Conservation (phyloP, 1,140 invertebrate genomes). For the Monochamus saltuarius region DNA sequence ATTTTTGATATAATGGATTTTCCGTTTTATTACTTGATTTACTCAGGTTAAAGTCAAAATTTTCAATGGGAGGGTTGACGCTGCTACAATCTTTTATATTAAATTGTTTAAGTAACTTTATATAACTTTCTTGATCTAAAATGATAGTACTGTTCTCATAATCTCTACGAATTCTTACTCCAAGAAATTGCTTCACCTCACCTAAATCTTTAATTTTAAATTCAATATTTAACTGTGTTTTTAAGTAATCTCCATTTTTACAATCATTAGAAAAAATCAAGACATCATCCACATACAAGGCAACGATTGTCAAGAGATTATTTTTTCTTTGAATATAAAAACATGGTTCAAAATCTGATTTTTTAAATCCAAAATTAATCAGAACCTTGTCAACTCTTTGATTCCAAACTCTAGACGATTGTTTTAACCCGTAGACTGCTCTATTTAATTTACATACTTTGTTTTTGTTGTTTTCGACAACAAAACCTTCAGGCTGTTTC, state of each 20-base stretch:
- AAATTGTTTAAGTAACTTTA: too few species aligned
- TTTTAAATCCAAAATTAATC: conserved; percentile 34
- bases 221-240: conserved; percentile 25
- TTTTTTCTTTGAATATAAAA: conserved; percentile 41
- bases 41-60: too few species aligned
- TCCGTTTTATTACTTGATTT: too few species aligned
- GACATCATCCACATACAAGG: conserved; percentile 50
- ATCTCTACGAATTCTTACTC: conserved; percentile 29
- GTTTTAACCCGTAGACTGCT: conserved; percentile 48
- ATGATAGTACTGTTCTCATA: too few species aligned
- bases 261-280: conserved; percentile 45
- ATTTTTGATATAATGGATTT: background rate
- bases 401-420: conserved; percentile 53
- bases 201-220: conserved; percentile 39
- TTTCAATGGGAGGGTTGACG: too few species aligned
- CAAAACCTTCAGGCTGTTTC: conserved; percentile 37
- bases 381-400: conserved; percentile 47
- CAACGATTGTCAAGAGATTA: conserved; percentile 33
- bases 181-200: conserved; percentile 28
- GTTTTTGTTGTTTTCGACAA: conserved; percentile 32
- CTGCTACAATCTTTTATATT: too few species aligned
- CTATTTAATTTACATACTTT: conserved; percentile 12
- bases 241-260: conserved; percentile 27
- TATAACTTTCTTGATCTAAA: too few species aligned
- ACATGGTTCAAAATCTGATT: conserved; percentile 45